A percentile compares a stretch with the other conserved stretches of the same genome.
These are phyloP conservation scores for Odontocolon sp. DNA, from an alignment of 2,888 invertebrate species.

Conservation along the genomic window DNA sequence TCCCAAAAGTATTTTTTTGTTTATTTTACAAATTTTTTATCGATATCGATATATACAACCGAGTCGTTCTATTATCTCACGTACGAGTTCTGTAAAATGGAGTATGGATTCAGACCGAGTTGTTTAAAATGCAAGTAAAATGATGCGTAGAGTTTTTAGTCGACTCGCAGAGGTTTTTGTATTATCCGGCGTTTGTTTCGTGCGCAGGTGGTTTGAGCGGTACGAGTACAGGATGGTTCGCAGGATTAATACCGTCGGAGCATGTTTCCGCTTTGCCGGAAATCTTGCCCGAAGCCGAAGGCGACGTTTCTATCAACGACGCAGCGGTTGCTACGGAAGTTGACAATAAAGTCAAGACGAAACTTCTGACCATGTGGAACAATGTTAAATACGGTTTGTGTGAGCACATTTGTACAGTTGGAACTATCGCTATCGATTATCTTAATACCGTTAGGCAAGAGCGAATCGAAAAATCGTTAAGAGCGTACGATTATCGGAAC, in stretches of 20 bases:
- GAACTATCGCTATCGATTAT: no score
- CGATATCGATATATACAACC: no score
- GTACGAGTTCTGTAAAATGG: conserved; percentile 46
- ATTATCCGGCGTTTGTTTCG: neutral
- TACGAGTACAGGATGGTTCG: conserved; percentile 67
- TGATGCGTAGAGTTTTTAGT: neutral
- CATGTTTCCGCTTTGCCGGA: conserved; percentile 70
- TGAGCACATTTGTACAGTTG: conserved; percentile 39
- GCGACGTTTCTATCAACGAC: conserved; percentile 70
- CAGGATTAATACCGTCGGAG: conserved; percentile 69
- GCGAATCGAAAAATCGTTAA: neutral
- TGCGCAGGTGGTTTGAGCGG: conserved; percentile 65
- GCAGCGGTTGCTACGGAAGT: conserved; percentile 81
- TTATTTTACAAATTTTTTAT: neutral
- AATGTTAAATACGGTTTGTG: conserved; percentile 92
- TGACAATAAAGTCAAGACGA: conserved; percentile 91
- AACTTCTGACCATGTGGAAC: conserved; percentile 94
- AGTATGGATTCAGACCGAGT: conserved; percentile 34
- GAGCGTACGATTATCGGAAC: no score
- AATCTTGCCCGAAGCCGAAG: conserved; percentile 63
- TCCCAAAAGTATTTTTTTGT: neutral
- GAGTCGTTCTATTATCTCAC: no score
- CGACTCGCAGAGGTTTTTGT: neutral
- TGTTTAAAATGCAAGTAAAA: conserved; percentile 43
- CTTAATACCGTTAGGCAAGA: no score